phyloP scores from a whole-genome alignment of 2,113 vertebrate species.

The Geothlypis trichas region DNA sequence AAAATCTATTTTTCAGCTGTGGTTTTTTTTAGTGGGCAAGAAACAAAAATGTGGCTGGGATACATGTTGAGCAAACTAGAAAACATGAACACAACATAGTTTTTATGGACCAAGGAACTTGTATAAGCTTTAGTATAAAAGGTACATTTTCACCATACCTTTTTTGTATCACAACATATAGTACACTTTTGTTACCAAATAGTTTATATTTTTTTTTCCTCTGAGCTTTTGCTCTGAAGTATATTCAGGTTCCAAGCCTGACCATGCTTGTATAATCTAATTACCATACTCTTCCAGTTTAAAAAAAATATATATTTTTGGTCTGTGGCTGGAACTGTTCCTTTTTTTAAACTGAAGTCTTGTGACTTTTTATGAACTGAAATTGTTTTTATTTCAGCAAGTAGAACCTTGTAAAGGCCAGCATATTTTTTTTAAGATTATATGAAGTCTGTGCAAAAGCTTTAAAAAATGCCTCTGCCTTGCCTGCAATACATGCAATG shows the following conservation, averaged over 20 bases:
- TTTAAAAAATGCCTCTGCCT: constrained; percentile 99
- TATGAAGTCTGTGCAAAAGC: constrained; percentile 99
- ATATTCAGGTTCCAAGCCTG: constrained; percentile 84
- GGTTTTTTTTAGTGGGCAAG: constrained; percentile 81
- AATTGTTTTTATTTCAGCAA: constrained; percentile 83
- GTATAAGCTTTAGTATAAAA: constrained; percentile 99
- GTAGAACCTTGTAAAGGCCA: constrained; percentile 91
- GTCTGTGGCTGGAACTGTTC: constrained; percentile 82
- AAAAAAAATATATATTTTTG: constrained; percentile 75
- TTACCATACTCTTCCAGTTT: constrained; percentile 80
- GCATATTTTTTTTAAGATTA: constrained; percentile 90
- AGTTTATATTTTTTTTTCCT: constrained; percentile 89
- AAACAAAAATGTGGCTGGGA: constrained; percentile 83
- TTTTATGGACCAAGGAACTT: constrained; percentile 99
- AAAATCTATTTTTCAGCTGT: constrained; percentile 77
- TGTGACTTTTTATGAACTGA: constrained; percentile 81
- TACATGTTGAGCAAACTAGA: constrained; percentile 78
- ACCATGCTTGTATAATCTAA: constrained; percentile 82
- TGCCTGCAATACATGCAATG: constrained; percentile 93
- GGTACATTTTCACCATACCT: constrained; percentile 99
- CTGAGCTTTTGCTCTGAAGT: constrained; percentile 85
- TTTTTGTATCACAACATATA: constrained; percentile 97
- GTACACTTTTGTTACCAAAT: constrained; percentile 99
- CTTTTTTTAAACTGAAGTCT: constrained; percentile 79
- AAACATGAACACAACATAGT: constrained; percentile 89